Percentiles rank a stretch among this genome's conserved stretches.
These are phyloP conservation scores for Umimayanthus chanpuru DNA, from an alignment of 92 coral and sea anemone genomes.

Conservation along the genomic window DNA sequence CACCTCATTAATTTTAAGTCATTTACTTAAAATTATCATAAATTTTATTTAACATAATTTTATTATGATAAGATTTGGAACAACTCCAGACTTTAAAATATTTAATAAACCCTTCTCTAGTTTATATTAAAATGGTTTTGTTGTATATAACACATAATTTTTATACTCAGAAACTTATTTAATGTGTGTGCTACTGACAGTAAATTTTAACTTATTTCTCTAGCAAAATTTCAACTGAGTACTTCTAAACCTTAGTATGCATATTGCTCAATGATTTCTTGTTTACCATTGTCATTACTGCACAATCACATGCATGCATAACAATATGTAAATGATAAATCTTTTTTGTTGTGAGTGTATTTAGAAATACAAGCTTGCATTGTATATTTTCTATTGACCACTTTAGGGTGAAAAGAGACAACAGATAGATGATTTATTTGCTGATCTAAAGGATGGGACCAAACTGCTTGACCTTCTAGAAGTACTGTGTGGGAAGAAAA, in stretches of 20 bases:
- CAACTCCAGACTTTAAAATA: background rate
- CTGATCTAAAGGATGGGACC: slow-evolving; percentile 89
- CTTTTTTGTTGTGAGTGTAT: background rate
- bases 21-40: no score
- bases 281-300: background rate
- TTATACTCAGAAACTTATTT: no score
- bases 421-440: slow-evolving; percentile 80
- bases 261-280: background rate
- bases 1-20: no score
- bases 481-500: slow-evolving; percentile 84
- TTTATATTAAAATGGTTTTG: no score
- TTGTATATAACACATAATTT: no score
- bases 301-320: background rate
- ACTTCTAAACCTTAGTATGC: background rate
- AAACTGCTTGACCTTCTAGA: slow-evolving; percentile 80
- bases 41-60: no score
- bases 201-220: background rate
- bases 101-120: no score
- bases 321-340: background rate
- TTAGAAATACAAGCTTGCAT: background rate
- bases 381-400: background rate
- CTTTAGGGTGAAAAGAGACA: slow-evolving; percentile 69
- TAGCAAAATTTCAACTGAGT: no score
- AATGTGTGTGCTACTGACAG: no score
- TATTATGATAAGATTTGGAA: background rate